Evolutionary conservation across 2,113 vertebrate genomes (phyloP).

Genomic region (Baryphthengus martii): DNA sequence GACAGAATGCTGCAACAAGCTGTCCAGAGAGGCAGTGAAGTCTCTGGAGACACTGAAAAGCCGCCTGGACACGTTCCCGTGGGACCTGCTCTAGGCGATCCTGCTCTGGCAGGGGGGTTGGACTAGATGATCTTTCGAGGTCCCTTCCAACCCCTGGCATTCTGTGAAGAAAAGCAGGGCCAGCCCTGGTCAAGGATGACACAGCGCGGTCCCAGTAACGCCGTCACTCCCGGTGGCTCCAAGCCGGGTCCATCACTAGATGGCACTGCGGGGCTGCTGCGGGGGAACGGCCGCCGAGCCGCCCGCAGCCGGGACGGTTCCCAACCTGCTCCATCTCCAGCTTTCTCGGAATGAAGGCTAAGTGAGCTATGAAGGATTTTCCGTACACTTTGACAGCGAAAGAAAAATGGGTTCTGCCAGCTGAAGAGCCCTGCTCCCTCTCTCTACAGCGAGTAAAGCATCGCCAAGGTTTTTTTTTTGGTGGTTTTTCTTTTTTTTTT

Average conservation of each 20-base stretch:
- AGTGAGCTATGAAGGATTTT: accelerated
- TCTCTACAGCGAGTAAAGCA: background rate
- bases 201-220: background rate
- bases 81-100: no score
- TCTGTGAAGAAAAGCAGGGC: background rate
- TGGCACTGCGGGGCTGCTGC: background rate
- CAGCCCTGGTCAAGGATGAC: background rate
- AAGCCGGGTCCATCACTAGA: background rate
- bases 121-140: no score
- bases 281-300: background rate
- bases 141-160: no score
- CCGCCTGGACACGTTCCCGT: no score
- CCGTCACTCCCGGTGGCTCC: background rate
- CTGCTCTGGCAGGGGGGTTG: no score
- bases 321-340: accelerated
- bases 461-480: background rate
- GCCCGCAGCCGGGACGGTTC: background rate
- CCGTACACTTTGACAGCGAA: background rate
- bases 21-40: no score
- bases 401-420: background rate
- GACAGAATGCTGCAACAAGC: no score
- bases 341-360: accelerated
- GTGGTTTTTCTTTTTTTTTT: no score
- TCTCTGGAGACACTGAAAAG: no score
- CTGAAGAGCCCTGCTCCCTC: background rate